Evolutionary conservation across 2,113 vertebrate species (phyloP).

Genomic region (Gobio gobio): DNA sequence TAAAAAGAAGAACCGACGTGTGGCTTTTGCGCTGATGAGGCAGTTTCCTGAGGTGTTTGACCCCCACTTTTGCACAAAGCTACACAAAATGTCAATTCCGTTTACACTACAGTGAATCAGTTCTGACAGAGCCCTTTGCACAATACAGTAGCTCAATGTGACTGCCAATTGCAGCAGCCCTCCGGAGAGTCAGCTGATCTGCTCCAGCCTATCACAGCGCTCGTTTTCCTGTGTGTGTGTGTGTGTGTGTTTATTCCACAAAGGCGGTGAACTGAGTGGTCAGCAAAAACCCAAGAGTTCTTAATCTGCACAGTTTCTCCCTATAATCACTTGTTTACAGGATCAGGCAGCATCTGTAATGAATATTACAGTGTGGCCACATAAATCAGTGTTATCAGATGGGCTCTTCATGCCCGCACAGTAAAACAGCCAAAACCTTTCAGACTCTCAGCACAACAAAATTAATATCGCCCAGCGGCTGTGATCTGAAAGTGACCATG

Average conservation of each 20-base stretch:
- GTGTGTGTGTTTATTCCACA: slow-evolving; percentile 26
- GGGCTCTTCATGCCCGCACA: slow-evolving; percentile 28
- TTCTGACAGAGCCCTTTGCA: slow-evolving; percentile 52
- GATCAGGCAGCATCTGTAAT: slow-evolving; percentile 54
- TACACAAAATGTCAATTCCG: slow-evolving; percentile 60
- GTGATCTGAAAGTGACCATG: not conserved
- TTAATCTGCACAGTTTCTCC: slow-evolving; percentile 34
- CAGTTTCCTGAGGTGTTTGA: slow-evolving; percentile 49
- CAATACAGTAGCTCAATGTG: slow-evolving; percentile 36
- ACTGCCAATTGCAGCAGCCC: slow-evolving; percentile 55
- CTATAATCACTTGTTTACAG: slow-evolving; percentile 38
- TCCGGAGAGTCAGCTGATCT: slow-evolving; percentile 50
- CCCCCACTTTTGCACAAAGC: slow-evolving; percentile 35
- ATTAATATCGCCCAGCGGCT: slow-evolving; percentile 3
- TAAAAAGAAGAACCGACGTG: not conserved
- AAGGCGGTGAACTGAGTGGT: slow-evolving; percentile 37
- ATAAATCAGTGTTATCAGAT: slow-evolving; percentile 51
- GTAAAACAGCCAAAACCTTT: slow-evolving; percentile 25
- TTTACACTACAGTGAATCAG: slow-evolving; percentile 57
- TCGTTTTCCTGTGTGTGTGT: slow-evolving; percentile 47
- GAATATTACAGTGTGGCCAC: slow-evolving; percentile 40
- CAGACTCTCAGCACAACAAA: not conserved
- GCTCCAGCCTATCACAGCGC: slow-evolving; percentile 50
- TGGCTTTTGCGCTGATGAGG: not conserved
- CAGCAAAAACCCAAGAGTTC: slow-evolving; percentile 53